A percentile compares a stretch with the other conserved stretches of the same genome.
These are phyloP conservation scores for Petrolisthes cinctipes DNA, from an alignment of 2,888 invertebrate genomes.

Conservation along the genomic window DNA sequence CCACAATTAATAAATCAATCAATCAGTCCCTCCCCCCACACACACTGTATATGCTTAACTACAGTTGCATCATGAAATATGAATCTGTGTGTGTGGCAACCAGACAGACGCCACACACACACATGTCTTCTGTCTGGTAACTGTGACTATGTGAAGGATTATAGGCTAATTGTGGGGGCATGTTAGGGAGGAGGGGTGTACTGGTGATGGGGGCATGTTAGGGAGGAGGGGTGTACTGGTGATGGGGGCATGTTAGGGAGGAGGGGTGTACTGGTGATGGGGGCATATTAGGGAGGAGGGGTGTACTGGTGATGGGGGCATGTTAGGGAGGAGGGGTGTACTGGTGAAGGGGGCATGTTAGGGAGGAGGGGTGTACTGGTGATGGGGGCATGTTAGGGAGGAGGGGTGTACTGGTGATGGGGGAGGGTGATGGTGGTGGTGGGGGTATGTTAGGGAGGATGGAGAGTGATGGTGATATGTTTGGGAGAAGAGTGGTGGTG, in stretches of 20 bases:
- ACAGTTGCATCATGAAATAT: too few relatives aligned
- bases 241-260: not conserved
- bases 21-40: too few relatives aligned
- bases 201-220: not conserved
- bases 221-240: not conserved
- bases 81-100: too few relatives aligned
- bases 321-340: not conserved
- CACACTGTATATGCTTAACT: too few relatives aligned
- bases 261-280: not conserved
- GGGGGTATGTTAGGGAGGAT: not conserved
- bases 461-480: not conserved
- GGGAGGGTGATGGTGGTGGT: not conserved
- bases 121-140: too few relatives aligned
- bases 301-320: too few relatives aligned
- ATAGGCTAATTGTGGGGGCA: not conserved
- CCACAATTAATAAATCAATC: too few relatives aligned
- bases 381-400: not conserved
- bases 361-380: too few relatives aligned
- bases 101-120: too few relatives aligned
- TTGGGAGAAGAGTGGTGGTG: not conserved
- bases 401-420: not conserved
- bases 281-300: not conserved
- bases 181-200: not conserved
- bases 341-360: not conserved
- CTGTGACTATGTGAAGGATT: not conserved